Conservation (phyloP, 2,888 invertebrate species). For the Monopis laevigella region DNA sequence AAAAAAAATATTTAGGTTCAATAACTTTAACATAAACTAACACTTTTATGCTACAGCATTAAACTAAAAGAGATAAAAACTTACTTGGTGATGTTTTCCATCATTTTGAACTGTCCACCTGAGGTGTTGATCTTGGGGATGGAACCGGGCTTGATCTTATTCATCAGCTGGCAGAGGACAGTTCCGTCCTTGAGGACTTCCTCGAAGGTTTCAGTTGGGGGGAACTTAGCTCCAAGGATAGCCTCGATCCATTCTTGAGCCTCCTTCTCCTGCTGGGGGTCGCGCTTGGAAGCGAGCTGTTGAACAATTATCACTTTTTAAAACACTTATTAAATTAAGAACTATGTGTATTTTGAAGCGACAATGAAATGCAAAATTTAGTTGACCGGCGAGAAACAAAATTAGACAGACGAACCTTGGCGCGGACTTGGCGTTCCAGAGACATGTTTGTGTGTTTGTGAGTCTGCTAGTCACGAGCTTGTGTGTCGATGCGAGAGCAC, state of each 20-base stretch:
- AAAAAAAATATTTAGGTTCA: too few species aligned
- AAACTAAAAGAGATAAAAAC: conserved; percentile 32
- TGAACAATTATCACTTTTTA: conserved; percentile 2
- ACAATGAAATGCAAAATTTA: background rate
- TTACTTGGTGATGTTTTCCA: conserved; percentile 98
- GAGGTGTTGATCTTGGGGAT: conserved; percentile 90
- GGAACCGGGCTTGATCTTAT: conserved; percentile 90
- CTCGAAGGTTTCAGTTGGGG: conserved; percentile 81
- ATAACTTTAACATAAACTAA: too few species aligned
- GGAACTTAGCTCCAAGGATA: conserved; percentile 88
- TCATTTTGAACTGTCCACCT: conserved; percentile 98
- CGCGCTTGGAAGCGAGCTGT: conserved; percentile 86
- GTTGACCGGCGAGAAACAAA: conserved; percentile 12
- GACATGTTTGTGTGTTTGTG: conserved; percentile 72
- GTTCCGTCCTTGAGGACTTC: conserved; percentile 93
- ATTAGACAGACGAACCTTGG: conserved; percentile 74
- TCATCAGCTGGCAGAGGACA: conserved; percentile 93
- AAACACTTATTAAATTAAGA: background rate
- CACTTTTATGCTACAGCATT: too few species aligned
- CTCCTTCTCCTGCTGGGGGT: conserved; percentile 83
- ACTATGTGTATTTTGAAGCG: background rate
- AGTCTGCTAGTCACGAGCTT: conserved; percentile 33
- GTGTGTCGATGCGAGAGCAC: conserved; percentile 38
- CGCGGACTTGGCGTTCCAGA: conserved; percentile 91
- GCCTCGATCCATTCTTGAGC: conserved; percentile 93